Evolutionary conservation across 2,113 vertebrate species (phyloP), one percentile per base, ranked within the genome.

Genomic region (Ciconia maguari): DNA sequence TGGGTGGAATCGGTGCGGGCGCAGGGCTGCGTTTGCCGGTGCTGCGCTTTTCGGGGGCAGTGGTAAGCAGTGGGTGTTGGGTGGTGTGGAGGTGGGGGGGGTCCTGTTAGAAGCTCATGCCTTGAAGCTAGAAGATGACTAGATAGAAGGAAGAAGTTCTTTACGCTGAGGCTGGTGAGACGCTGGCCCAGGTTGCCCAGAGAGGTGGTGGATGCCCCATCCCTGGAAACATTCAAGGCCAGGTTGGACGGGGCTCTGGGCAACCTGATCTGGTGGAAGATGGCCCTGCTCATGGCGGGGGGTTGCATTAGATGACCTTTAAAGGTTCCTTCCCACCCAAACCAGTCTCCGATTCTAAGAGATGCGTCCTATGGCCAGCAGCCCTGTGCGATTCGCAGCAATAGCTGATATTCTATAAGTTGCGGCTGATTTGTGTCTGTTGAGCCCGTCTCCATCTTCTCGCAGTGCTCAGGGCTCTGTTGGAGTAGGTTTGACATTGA

Each of bases 381-480:
- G 8, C 42, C 17, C 71, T 2, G 26, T 8, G 51, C 11, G n/a
- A 0, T 26, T 9, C 2, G 0, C 30, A 14, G 32, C 25, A 9
- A 0, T 0, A 10, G 16, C 71, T 1, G 0, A 3, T 16, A 5
- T 1, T 14, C 41, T 24, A 1, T 0, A 0, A 8, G 2, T 0
- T 2, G 4, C 3, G 26, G 38, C 27, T n/a, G 21, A 1, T 41
- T 12, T 1, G 70, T 5, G 14, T 22, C 29, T 20, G 41, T 8
- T 0, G 25, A 30, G 41, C 9, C 16, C 4, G 15, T 75, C 34
- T 62, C 61, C 34, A 3, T 29, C 57, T 27, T 36, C 69, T 7
- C 2, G 5, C 64, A 8, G 75, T 0, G 36, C 83, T 52, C 13
- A 0, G 70, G 55, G 48, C 15, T 6, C 49, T 9, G 30, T 5